Percentiles rank a stretch among this genome's conserved stretches.
These are phyloP conservation scores for Alectoris magna DNA, from an alignment of 2,797 vertebrate genomes.

Conservation along the genomic window DNA sequence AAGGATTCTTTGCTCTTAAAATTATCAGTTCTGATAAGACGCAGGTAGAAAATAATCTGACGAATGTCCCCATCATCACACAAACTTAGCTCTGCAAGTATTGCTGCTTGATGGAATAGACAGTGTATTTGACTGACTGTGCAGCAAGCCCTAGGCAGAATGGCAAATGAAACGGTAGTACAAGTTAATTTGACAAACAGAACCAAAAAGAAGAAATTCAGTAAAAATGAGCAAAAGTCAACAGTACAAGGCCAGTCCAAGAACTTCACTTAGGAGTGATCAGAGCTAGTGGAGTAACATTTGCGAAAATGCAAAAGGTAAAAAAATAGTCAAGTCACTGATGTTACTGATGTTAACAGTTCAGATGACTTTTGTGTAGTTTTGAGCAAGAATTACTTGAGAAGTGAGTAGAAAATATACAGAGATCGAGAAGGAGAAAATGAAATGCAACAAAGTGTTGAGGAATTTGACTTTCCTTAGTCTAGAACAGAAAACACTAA, in stretches of 20 bases:
- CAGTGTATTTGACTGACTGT: not conserved
- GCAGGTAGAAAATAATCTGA: not conserved
- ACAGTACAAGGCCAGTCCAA: not conserved
- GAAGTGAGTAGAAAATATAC: not conserved
- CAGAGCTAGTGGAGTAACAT: not conserved
- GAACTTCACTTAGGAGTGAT: not conserved
- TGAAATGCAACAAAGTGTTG: not conserved
- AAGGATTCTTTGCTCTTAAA: not conserved
- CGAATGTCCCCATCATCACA: not conserved
- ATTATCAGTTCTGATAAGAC: not conserved
- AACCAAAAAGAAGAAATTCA: not conserved
- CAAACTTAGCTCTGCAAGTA: not conserved
- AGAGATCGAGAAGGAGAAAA: not conserved
- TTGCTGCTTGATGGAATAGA: not conserved
- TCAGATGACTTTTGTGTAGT: not conserved
- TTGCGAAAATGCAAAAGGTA: not conserved
- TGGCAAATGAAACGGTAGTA: not conserved
- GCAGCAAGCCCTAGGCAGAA: not conserved
- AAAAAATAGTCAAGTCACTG: not conserved
- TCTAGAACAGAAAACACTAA: not conserved
- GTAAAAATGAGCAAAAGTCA: not conserved
- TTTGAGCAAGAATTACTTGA: not conserved
- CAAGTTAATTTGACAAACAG: not conserved
- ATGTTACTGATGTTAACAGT: not conserved
- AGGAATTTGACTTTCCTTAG: not conserved